phyloP scores from a whole-genome alignment of 2,888 invertebrate genomes.

The Lapara coniferarum region DNA sequence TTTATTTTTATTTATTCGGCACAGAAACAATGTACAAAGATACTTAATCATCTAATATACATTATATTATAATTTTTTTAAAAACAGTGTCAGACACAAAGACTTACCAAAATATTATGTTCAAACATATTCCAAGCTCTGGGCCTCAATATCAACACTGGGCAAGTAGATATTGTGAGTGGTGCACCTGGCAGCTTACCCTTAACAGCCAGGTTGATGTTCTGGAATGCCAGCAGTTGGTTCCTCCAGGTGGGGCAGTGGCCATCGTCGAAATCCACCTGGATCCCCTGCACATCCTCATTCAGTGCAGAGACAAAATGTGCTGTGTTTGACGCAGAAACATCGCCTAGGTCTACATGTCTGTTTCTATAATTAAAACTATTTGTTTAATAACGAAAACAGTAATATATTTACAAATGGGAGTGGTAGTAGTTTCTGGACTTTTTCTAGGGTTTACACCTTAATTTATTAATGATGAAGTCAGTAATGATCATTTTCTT shows the following conservation, averaged over 20 bases:
- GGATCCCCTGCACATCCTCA: conserved; percentile 84
- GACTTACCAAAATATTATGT: conserved; percentile 82
- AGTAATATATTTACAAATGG: too few relatives aligned
- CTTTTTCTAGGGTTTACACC: too few relatives aligned
- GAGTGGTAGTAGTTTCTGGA: too few relatives aligned
- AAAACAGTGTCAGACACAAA: background rate
- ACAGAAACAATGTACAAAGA: too few relatives aligned
- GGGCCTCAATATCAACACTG: conserved; percentile 86
- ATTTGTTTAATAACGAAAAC: too few relatives aligned
- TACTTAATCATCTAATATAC: too few relatives aligned
- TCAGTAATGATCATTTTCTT: too few relatives aligned
- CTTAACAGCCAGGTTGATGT: conserved; percentile 82
- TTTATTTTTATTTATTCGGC: too few relatives aligned
- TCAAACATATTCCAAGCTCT: conserved; percentile 90
- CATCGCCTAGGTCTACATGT: conserved; percentile 86
- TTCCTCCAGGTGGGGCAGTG: conserved; percentile 89
- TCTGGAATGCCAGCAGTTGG: conserved; percentile 85
- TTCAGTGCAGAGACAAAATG: conserved; percentile 83
- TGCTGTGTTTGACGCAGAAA: conserved; percentile 83
- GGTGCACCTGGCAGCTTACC: conserved; percentile 80
- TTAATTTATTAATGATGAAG: too few relatives aligned
- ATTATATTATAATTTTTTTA: too few relatives aligned
- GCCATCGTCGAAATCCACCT: conserved; percentile 88
- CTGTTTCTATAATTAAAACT: conserved; percentile 70
- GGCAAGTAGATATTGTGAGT: conserved; percentile 76